Evolutionary conservation across 2,888 invertebrate species (phyloP), one percentile per base, ranked within the genome.

Genomic region (Polietes domitor): DNA sequence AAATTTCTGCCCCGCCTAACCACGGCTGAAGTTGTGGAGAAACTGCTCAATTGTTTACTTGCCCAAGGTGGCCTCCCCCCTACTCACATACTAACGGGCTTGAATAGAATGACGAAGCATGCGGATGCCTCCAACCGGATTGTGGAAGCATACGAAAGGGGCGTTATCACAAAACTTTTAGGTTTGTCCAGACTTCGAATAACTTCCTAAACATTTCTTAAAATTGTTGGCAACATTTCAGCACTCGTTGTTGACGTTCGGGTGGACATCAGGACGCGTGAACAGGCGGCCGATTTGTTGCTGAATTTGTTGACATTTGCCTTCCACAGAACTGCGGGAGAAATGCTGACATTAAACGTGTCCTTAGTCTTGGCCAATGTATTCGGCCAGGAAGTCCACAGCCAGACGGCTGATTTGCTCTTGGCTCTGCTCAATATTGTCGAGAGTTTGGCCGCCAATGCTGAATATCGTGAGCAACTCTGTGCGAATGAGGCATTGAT

Each of bases 371-470:
- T 90, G 9, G 85, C 87, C 0, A 19, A 41, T 0, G 86, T 88
- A n/a, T 70, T 91, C n/a, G 47, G 85, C 6, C 88, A 89, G 77
- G 87, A 87, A 0, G 70, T 86, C 37, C 77, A 87, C 0, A 80
- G 86, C 1, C 80, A 88, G 6, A 89, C 91, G 2, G 88, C 88
- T 19, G 90, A 90, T 76, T 76, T 89, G 0, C 71, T 90, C 10
- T 73, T 90, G 1, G 84, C 88, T 0, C 50, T 91, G 6, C 85
- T 90, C 1, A 81, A 83, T 12, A 87, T 89, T 1, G 85, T 90
- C 19, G 90, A 90, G 77, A 87, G 82, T n/a, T 71, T 90, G 70
- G 88, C 89, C 0, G 88, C 85, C 17, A 89, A 89, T 73, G 85
- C 87, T 10, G 90, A 89, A 4, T 88, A 88, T 58, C 87, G 90